Percentiles rank a stretch among this genome's conserved stretches.
Evolutionary conservation across 2,888 invertebrate genomes (phyloP).

Genomic region (Tenthredo livida): DNA sequence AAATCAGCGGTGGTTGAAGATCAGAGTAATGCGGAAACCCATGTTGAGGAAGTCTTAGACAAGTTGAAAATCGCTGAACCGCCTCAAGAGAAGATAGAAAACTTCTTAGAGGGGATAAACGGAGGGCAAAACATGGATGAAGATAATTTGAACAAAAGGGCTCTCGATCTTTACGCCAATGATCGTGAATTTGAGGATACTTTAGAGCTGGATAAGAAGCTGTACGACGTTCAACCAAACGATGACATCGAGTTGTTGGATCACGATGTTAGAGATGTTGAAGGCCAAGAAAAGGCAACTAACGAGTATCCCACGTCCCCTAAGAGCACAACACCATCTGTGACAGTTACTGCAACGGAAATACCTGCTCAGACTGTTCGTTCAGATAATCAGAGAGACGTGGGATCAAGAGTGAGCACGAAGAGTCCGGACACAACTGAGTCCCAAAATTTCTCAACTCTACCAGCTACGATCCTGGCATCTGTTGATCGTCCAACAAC

Average conservation of each 20-base stretch:
- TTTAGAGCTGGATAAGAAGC: conserved; percentile 19
- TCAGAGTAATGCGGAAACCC: neutral
- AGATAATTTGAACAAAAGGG: neutral
- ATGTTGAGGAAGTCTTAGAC: neutral
- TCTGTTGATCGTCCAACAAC: neutral
- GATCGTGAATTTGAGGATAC: conserved; percentile 43
- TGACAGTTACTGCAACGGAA: neutral
- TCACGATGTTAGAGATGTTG: neutral
- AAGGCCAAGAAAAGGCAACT: neutral
- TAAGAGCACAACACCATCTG: neutral
- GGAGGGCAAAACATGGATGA: neutral
- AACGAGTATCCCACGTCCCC: neutral
- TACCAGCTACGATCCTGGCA: neutral
- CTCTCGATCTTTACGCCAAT: conserved; percentile 40
- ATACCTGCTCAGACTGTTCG: neutral
- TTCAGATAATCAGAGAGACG: neutral
- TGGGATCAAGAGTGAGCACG: neutral
- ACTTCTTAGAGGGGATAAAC: conserved; percentile 2
- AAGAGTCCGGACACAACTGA: neutral
- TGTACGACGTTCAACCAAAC: neutral
- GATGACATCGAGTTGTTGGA: too few species aligned
- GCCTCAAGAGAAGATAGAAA: conserved; percentile 9
- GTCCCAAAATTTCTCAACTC: neutral
- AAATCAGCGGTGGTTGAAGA: neutral
- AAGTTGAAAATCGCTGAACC: conserved; percentile 21